Evolutionary conservation across 2,888 invertebrate species (phyloP).

Genomic region (Perdita meconis): DNA sequence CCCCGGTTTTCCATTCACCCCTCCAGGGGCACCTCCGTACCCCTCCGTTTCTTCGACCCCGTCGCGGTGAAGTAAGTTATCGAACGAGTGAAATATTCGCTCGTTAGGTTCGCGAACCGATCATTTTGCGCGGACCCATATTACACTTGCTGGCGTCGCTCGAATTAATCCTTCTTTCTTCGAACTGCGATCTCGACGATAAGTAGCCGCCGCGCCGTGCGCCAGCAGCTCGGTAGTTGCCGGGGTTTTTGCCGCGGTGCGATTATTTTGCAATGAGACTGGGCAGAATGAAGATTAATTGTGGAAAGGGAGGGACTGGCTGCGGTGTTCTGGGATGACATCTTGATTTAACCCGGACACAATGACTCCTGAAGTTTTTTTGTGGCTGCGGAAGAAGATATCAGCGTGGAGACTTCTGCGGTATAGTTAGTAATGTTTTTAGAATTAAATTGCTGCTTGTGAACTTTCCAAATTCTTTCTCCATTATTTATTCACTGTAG

Average conservation of each 20-base stretch:
- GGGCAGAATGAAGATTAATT: too few relatives aligned
- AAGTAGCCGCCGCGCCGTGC: constrained; percentile 1
- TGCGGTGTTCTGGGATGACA: too few relatives aligned
- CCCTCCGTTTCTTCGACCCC: constrained; percentile 13
- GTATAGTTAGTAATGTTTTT: too few relatives aligned
- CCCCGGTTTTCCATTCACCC: background rate
- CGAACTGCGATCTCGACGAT: constrained; percentile 9
- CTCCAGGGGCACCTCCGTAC: background rate
- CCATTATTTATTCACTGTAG: too few relatives aligned
- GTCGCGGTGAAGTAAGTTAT: constrained; percentile 25
- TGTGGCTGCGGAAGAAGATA: too few relatives aligned
- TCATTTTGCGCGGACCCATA: constrained; percentile 2
- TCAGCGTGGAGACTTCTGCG: too few relatives aligned
- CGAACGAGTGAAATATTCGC: constrained; percentile 36
- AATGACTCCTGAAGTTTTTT: too few relatives aligned
- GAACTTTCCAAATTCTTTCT: too few relatives aligned
- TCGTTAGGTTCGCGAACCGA: constrained; percentile 31
- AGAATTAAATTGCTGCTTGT: too few relatives aligned
- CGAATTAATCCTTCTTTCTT: constrained; percentile 24
- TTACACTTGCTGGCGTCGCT: background rate
- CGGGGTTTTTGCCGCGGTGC: background rate
- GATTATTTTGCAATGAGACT: too few relatives aligned
- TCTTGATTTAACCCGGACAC: too few relatives aligned
- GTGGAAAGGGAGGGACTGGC: too few relatives aligned
- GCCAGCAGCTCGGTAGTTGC: background rate